Evolutionary conservation across 2,113 vertebrate species (phyloP), one percentile per base, ranked within the genome.

Genomic region (Pogona vitticeps): DNA sequence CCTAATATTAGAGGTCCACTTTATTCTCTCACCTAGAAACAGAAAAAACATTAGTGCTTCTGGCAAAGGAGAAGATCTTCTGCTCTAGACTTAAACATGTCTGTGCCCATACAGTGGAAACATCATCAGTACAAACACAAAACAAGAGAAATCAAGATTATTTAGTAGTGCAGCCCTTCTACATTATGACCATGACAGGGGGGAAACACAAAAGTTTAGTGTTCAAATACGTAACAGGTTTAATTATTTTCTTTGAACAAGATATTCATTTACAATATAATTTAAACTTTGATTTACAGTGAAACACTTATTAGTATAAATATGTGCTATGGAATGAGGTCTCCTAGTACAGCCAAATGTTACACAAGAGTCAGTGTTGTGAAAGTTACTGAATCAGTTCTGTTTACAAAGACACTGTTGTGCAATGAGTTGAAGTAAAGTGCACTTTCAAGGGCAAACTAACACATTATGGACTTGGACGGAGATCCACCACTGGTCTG

Each of bases 351-450:
- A 82, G 33, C 83, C 9, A 2, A 1, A 21, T 82, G 90, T 38
- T 89, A 36, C 26, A 84, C 85, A 46, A 86, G 28, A 90, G 67
- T 91, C 82, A 88, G 63, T 9, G 31, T 67, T 52, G 5, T 40
- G 18, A 70, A 85, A 77, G 31, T 87, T 36, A 70, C 70, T 61
- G 10, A 12, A n/a, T 85, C 65, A 91, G 38, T 81, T 80, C 46
- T 67, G 0, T 84, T 38, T 28, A 13, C 82, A 85, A 9, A 59
- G 6, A 42, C 42, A 0, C 83, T 91, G 17, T 4, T 91, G 17
- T 3, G 0, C 5, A 92, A 87, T 76, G 91, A 83, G 89, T 89
- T 85, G 73, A 90, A 80, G 91, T 21, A 91, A 76, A 2, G 71
- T 8, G 73, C 71, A 76, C 31, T 76, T 46, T 56, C 31, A 75